These are phyloP conservation scores for Rhagium mordax DNA, from an alignment of 2,888 invertebrate species.

Conservation along the genomic window DNA sequence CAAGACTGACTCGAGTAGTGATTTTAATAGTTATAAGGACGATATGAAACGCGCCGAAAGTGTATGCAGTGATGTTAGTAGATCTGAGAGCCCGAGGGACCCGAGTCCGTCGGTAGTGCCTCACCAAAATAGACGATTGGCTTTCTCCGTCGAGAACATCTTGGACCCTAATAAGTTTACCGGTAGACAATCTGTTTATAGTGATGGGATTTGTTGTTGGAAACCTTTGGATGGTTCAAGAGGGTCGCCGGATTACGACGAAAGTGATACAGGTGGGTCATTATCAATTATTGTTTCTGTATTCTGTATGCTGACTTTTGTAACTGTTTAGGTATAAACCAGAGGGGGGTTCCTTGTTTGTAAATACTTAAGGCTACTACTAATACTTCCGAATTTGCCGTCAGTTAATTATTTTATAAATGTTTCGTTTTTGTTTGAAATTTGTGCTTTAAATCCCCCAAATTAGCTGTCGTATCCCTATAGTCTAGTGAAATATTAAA, in stretches of 20 bases:
- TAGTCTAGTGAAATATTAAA: no score
- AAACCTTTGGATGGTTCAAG: slow-evolving; percentile 70
- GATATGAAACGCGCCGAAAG: slow-evolving; percentile 67
- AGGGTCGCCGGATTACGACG: slow-evolving; percentile 72
- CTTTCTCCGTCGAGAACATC: slow-evolving; percentile 93
- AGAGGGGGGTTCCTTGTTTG: no score
- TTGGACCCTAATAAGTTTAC: slow-evolving; percentile 93
- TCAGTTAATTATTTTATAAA: no score
- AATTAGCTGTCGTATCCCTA: no score
- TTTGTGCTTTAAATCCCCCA: no score
- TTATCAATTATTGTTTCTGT: background rate
- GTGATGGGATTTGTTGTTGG: slow-evolving; percentile 71
- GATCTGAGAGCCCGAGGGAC: slow-evolving; percentile 67
- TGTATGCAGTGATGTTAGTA: slow-evolving; percentile 70
- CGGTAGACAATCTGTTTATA: slow-evolving; percentile 73
- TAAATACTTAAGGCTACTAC: no score
- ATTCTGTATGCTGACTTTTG: no score
- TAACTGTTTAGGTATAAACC: no score
- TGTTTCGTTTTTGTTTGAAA: no score
- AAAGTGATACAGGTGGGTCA: slow-evolving; percentile 70
- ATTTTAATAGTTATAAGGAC: slow-evolving; percentile 61
- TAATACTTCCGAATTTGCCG: no score
- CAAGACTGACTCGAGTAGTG: slow-evolving; percentile 60
- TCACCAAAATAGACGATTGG: slow-evolving; percentile 78
- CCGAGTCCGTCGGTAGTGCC: slow-evolving; percentile 68